A percentile compares a stretch with the other conserved stretches of the same genome.
These are phyloP conservation scores for Agrochola macilenta DNA, from an alignment of 2,888 invertebrate species.

Conservation along the genomic window DNA sequence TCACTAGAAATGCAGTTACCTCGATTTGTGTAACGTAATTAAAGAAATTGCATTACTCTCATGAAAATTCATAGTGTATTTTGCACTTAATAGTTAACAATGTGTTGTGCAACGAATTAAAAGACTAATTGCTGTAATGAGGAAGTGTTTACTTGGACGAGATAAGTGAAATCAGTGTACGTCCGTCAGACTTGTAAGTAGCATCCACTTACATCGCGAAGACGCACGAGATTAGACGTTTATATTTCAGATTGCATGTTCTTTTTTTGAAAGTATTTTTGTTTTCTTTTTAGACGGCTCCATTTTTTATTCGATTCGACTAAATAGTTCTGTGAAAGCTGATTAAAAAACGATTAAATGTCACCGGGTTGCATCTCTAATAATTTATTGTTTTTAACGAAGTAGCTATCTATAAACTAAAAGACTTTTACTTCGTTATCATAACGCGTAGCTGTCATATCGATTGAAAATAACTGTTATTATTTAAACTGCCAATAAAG, in stretches of 20 bases:
- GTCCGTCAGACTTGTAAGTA: conserved; percentile 33
- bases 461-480: conserved; percentile 2
- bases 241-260: conserved; percentile 40
- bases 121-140: conserved; percentile 55
- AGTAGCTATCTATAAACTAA: not conserved
- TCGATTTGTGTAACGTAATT: conserved; percentile 46
- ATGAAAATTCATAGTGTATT: conserved; percentile 52
- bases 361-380: conserved; percentile 27
- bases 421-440: conserved; percentile 10
- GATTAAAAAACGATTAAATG: conserved; percentile 15
- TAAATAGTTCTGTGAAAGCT: conserved; percentile 32
- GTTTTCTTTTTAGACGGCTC: conserved; percentile 27
- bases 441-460: not conserved
- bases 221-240: conserved; percentile 30
- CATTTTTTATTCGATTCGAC: conserved; percentile 18
- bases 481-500: conserved; percentile 5
- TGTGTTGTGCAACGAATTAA: conserved; percentile 48
- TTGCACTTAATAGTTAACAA: conserved; percentile 24
- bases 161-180: conserved; percentile 56
- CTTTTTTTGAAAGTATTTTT: conserved; percentile 39
- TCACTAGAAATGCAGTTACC: conserved; percentile 42
- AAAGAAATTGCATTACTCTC: conserved; percentile 51
- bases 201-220: conserved; percentile 31
- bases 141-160: conserved; percentile 51
- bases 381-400: not conserved